Conservation (phyloP, 2,888 invertebrate species). For the Serripes groenlandicus region DNA sequence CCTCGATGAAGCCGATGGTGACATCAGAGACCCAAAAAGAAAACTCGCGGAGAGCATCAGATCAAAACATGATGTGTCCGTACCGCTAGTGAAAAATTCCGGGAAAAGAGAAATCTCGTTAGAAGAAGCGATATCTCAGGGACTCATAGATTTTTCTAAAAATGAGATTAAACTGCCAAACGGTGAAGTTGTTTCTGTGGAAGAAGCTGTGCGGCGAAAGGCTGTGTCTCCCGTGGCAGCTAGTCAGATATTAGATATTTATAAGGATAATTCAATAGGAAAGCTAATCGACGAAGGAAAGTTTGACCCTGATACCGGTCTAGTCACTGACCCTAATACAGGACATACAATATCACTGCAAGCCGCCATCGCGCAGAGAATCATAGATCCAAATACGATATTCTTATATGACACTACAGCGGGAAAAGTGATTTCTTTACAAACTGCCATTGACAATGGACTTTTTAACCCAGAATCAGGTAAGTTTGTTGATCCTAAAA, state of each 20-base stretch:
- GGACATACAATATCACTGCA: conserved; percentile 85
- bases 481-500: conserved; percentile 88
- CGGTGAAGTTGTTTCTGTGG: conserved; percentile 75
- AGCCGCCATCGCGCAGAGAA: conserved; percentile 79
- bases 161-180: conserved; percentile 74
- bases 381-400: conserved; percentile 80
- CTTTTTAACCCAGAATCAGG: conserved; percentile 80
- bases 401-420: conserved; percentile 79
- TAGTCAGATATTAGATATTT: conserved; percentile 78
- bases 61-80: conserved; percentile 75
- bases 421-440: conserved; percentile 77
- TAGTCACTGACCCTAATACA: conserved; percentile 86
- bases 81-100: conserved; percentile 76
- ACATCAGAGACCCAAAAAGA: conserved; percentile 72
- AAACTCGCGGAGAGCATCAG: conserved; percentile 75
- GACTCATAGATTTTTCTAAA: conserved; percentile 79
- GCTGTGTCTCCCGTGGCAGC: conserved; percentile 77
- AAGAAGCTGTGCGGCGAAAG: conserved; percentile 80
- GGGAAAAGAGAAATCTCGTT: conserved; percentile 79
- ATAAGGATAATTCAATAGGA: conserved; percentile 78
- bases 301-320: conserved; percentile 87
- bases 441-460: conserved; percentile 78
- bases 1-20: conserved; percentile 69
- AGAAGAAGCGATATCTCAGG: conserved; percentile 81
- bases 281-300: conserved; percentile 83